A percentile compares a stretch with the other conserved stretches of the same genome.
Evolutionary conservation across 1,140 invertebrate species (phyloP).

Genomic region (Heliconius eleuchia): DNA sequence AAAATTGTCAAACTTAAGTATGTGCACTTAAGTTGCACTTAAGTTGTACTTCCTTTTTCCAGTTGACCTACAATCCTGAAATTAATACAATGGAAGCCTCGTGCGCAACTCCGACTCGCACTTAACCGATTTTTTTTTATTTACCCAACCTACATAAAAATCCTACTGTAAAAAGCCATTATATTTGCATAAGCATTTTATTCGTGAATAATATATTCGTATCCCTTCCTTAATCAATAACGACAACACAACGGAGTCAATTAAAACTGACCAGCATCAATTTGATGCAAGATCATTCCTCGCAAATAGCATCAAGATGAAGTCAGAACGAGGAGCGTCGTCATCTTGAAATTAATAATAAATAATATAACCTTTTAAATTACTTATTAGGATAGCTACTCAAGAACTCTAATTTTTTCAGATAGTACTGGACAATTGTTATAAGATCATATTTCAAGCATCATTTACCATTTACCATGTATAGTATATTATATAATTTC

Average conservation of each 20-base stretch:
- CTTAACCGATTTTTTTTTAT: too few species aligned
- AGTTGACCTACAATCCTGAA: too few species aligned
- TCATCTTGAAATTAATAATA: conserved; percentile 50
- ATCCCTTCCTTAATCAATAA: conserved; percentile 29
- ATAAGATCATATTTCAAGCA: conserved; percentile 17
- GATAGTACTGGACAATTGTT: background rate
- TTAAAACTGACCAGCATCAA: conserved; percentile 52
- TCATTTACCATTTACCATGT: background rate
- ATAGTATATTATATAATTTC: too few species aligned
- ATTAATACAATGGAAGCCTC: too few species aligned
- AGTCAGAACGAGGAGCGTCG: conserved; percentile 49
- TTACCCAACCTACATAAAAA: background rate
- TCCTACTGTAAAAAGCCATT: background rate
- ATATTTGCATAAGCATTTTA: background rate
- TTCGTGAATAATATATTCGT: conserved; percentile 29
- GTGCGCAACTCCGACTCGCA: too few species aligned
- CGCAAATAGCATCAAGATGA: conserved; percentile 46
- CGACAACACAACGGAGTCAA: conserved; percentile 43
- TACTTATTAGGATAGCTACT: conserved; percentile 23
- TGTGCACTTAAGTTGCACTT: too few species aligned
- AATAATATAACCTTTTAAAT: conserved; percentile 32
- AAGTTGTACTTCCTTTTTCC: too few species aligned
- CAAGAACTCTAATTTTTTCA: background rate
- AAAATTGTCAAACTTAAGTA: too few species aligned
- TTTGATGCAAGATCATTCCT: conserved; percentile 55